Evolutionary conservation across 1,140 invertebrate genomes (phyloP).

Genomic region (Dreissena rostriformis): DNA sequence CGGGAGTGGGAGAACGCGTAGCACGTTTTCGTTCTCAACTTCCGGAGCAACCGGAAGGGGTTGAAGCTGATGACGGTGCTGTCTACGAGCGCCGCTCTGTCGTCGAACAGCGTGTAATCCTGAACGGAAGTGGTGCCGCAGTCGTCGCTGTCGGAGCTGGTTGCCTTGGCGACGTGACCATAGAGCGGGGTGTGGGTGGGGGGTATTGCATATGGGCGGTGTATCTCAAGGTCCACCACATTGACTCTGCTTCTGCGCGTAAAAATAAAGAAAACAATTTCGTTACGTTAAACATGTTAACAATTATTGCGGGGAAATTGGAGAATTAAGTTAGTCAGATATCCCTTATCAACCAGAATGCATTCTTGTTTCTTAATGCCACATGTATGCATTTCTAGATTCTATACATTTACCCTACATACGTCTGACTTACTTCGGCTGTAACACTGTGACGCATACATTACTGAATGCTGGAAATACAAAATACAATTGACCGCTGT

Average conservation of each 20-base stretch:
- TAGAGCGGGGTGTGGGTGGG: constrained; percentile 16
- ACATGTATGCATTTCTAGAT: too few relatives aligned
- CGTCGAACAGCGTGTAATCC: constrained; percentile 32
- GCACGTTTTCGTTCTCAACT: constrained; percentile 36
- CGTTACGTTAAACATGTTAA: too few relatives aligned
- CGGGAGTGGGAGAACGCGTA: constrained; percentile 23
- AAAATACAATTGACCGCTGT: too few relatives aligned
- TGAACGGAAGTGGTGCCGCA: constrained; percentile 6
- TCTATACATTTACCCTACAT: too few relatives aligned
- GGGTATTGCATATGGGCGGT: constrained; percentile 22
- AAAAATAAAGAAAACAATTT: neutral
- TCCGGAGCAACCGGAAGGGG: constrained; percentile 41
- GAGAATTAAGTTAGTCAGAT: too few relatives aligned
- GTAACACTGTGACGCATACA: too few relatives aligned
- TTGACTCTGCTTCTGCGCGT: constrained; percentile 35
- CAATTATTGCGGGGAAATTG: too few relatives aligned
- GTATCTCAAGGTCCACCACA: constrained; percentile 42
- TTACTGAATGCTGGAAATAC: too few relatives aligned
- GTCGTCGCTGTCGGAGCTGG: constrained; percentile 14
- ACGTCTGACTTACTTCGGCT: too few relatives aligned
- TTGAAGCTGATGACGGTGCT: constrained; percentile 49
- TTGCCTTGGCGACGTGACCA: neutral
- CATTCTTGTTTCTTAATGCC: too few relatives aligned
- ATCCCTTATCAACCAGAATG: too few relatives aligned
- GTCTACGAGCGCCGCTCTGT: constrained; percentile 31